Evolutionary conservation across 2,888 invertebrate species (phyloP), one percentile per base, ranked within the genome.

Genomic region (Daptonema setosum): DNA sequence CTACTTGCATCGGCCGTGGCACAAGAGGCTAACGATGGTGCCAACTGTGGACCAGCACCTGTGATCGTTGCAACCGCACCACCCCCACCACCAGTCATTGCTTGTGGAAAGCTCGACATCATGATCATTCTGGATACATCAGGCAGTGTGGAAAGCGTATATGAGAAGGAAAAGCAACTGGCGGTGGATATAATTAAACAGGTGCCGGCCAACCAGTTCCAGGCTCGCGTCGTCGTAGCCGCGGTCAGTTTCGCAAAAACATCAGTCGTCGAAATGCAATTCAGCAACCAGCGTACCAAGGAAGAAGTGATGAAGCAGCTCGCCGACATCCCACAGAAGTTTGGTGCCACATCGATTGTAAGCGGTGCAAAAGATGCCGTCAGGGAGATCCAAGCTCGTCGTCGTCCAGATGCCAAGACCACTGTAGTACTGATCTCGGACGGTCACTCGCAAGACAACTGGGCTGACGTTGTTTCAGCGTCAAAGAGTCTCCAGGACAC

Each of bases 391-490:
- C 3, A 20, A 8, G 2, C 3, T 5, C 5, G 45, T 20, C 58
- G 59, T 20, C 52, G 62, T 11, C 17, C 35, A 28, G 41, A 52
- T 25, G 56, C 55, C 22, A 51, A 55, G 22, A 29, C 52, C 24
- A 52, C 58, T 20, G 43, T 55, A 20, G 29, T 60, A 8, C 54
- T 54, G 28, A 30, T 60, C 25, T 48, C 57, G 20, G 66, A 66
- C 52, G 66, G 66, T 17, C 62, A 66, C 60, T 60, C 60, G 11
- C 67, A 67, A 54, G 66, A 66, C 55, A 54, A 41, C 0, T 67
- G 67, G 66, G 61, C 62, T 11, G 43, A 55, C 14, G 65, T 66
- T 14, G 41, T 60, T 11, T 41, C 55, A 24, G 58, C 61, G 28
- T 60, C 62, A 30, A 54, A 60, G 28, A 28, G 54, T 3, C 59